These are phyloP conservation scores for Ranitomeya variabilis DNA, from an alignment of 2,113 vertebrate species.

Conservation along the genomic window DNA sequence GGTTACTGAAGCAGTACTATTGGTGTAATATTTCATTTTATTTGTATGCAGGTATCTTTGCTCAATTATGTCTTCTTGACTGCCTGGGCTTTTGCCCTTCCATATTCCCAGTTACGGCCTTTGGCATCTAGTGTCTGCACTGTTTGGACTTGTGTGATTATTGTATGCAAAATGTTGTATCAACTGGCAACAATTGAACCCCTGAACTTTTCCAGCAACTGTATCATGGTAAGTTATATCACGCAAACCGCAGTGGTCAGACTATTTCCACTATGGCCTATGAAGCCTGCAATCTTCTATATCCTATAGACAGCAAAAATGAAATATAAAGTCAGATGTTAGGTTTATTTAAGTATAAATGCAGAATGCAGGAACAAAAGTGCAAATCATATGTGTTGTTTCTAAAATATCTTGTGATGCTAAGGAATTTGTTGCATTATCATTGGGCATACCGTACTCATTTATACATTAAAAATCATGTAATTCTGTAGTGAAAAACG, in stretches of 20 bases:
- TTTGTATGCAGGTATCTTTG: slow-evolving; percentile 83
- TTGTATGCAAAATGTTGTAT: slow-evolving; percentile 98
- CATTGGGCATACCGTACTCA: not conserved
- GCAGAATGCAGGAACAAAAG: not conserved
- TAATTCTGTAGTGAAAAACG: not conserved
- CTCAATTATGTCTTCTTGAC: slow-evolving; percentile 90
- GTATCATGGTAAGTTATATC: slow-evolving; percentile 79
- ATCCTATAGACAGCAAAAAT: not conserved
- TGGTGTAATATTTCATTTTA: not conserved
- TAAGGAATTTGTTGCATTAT: not conserved
- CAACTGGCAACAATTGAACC: slow-evolving; percentile 89
- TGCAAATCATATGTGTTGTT: not conserved
- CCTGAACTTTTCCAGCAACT: slow-evolving; percentile 78
- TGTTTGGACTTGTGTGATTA: slow-evolving; percentile 96
- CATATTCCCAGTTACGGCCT: slow-evolving; percentile 89
- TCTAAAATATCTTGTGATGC: not conserved
- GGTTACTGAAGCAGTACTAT: too few species aligned
- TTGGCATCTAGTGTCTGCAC: slow-evolving; percentile 92
- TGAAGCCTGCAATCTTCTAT: not conserved
- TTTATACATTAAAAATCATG: not conserved
- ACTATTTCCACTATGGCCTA: not conserved
- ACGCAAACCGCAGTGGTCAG: not conserved
- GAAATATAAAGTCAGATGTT: not conserved
- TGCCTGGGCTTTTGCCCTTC: slow-evolving; percentile 94
- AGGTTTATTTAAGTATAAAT: not conserved